A percentile compares a stretch with the other conserved stretches of the same genome.
Conservation (phyloP, 2,888 invertebrate species). For the Temnothorax ravouxi region DNA sequence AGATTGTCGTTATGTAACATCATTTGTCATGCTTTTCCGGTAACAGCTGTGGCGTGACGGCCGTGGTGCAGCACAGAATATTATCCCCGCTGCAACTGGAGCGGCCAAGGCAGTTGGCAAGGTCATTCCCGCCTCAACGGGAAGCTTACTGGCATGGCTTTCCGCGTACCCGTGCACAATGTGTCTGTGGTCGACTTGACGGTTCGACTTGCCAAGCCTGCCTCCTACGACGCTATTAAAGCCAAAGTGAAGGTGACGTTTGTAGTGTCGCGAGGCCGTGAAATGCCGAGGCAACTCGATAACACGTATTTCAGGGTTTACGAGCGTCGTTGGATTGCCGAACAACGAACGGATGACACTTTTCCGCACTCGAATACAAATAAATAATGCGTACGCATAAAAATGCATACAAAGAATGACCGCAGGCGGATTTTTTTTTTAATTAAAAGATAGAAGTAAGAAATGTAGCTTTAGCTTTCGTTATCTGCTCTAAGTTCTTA, state of each 20-base stretch:
- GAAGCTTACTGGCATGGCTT: constrained; percentile 99
- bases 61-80: constrained; percentile 99
- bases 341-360: constrained; percentile 57
- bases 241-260: constrained; percentile 87
- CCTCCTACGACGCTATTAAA: constrained; percentile 96
- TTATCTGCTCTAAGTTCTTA: not conserved
- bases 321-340: constrained; percentile 61
- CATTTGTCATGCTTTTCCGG: not conserved
- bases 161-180: constrained; percentile 99
- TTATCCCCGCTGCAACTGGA: constrained; percentile 99
- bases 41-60: constrained; percentile 97
- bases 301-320: constrained; percentile 75
- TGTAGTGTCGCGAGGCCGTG: constrained; percentile 62
- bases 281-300: constrained; percentile 59
- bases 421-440: constrained; percentile 16
- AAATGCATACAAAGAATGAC: constrained; percentile 75
- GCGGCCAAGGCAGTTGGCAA: constrained; percentile 99
- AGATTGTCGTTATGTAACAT: constrained; percentile 30
- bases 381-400: constrained; percentile 69
- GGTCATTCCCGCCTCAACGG: constrained; percentile 99
- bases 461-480: not conserved
- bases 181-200: constrained; percentile 99
- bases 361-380: constrained; percentile 70
- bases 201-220: constrained; percentile 94
- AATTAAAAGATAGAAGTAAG: not conserved